phyloP scores from a whole-genome alignment of 2,113 vertebrate genomes.

The Tachysurus fulvidraco region DNA sequence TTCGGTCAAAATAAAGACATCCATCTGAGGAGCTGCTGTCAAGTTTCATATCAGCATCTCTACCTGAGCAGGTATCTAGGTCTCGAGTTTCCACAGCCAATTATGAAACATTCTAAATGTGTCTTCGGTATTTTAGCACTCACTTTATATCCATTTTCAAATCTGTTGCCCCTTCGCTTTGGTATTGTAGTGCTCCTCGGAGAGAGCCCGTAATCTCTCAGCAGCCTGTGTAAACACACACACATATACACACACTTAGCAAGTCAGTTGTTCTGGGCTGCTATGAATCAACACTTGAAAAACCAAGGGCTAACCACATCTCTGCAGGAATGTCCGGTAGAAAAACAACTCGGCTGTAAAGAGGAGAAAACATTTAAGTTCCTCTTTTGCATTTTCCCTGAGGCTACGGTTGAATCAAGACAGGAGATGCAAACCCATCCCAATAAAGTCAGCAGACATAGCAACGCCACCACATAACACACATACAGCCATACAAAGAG shows the following conservation, averaged over 20 bases:
- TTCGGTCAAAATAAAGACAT: not conserved
- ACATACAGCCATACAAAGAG: constrained; percentile 3
- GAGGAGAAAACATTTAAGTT: constrained; percentile 11
- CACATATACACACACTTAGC: not conserved
- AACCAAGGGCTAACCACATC: not conserved
- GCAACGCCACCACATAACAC: constrained; percentile 20
- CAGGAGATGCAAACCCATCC: constrained; percentile 13
- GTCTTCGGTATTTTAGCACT: not conserved
- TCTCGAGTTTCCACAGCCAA: not conserved
- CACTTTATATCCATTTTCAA: constrained; percentile 4
- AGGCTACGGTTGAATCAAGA: not conserved
- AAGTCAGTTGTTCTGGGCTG: not conserved
- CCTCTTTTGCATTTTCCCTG: constrained; percentile 2
- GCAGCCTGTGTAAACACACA: constrained; percentile 51
- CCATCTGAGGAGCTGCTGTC: not conserved
- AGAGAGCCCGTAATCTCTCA: constrained; percentile 46
- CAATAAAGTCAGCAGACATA: constrained; percentile 24
- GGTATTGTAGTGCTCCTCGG: constrained; percentile 54
- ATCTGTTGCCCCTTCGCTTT: constrained; percentile 21
- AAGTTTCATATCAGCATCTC: not conserved
- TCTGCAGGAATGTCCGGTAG: constrained; percentile 3
- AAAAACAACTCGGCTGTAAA: constrained; percentile 13
- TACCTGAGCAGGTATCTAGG: constrained; percentile 2
- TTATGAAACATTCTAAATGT: not conserved
- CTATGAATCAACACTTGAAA: constrained; percentile 1